phyloP scores from a whole-genome alignment of 2,797 vertebrate species.

The Danio tinwini region DNA sequence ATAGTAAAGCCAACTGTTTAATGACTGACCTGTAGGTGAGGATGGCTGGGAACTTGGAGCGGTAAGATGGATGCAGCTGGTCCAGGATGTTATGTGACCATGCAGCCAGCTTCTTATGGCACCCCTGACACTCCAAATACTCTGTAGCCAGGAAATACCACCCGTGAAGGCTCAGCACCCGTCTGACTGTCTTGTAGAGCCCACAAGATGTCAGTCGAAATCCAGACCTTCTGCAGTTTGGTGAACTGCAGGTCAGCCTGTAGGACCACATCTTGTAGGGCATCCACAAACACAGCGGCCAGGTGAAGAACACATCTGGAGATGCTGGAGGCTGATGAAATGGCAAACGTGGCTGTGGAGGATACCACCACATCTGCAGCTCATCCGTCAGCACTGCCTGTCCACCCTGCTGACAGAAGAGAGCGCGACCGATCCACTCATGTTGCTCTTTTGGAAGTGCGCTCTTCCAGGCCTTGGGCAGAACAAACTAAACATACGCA shows the following conservation, averaged over 20 bases:
- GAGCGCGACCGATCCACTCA: background rate
- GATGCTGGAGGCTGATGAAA: constrained; percentile 17
- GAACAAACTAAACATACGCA: background rate
- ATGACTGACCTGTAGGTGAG: background rate
- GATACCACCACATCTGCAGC: constrained; percentile 10
- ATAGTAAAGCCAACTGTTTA: background rate
- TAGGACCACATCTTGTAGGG: constrained; percentile 19
- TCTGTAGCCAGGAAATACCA: background rate
- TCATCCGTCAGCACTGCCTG: background rate
- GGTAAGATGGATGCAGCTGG: background rate
- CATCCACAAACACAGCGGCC: constrained; percentile 15
- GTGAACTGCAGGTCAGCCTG: background rate
- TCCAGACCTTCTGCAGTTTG: background rate
- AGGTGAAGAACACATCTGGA: constrained; percentile 6
- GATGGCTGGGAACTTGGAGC: background rate
- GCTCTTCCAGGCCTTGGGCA: background rate
- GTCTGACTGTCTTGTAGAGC: constrained; percentile 5
- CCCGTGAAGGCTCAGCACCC: background rate
- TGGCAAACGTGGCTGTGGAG: constrained; percentile 1
- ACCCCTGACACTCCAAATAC: background rate
- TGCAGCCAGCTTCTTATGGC: background rate
- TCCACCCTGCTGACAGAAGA: background rate
- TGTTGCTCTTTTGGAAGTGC: background rate
- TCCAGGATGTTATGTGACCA: background rate
- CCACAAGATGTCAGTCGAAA: background rate